phyloP scores from a whole-genome alignment of 2,888 invertebrate species.

The Hydraecia micacea region DNA sequence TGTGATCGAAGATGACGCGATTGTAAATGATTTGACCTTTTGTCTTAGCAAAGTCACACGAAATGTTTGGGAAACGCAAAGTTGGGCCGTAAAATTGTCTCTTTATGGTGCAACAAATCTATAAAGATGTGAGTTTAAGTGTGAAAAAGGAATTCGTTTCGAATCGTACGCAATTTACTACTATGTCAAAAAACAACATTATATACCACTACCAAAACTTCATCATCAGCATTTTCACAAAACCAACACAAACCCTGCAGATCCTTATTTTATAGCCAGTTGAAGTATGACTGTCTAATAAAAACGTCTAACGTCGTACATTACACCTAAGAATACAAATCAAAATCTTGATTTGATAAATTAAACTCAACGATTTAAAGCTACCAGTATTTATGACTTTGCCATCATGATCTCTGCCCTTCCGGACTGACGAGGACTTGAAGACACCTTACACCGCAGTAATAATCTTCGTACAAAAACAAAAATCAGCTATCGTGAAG shows the following conservation, averaged over 20 bases:
- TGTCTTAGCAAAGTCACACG: constrained; percentile 42
- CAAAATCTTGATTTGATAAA: constrained; percentile 56
- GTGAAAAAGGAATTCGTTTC: background rate
- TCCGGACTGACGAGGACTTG: constrained; percentile 21
- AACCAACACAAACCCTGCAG: background rate
- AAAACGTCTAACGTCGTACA: constrained; percentile 34
- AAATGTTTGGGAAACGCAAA: constrained; percentile 30
- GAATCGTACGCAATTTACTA: background rate
- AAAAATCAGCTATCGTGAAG: constrained; percentile 45
- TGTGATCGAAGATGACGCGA: constrained; percentile 74
- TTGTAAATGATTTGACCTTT: constrained; percentile 68
- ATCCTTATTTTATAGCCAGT: constrained; percentile 17
- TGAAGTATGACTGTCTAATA: constrained; percentile 33
- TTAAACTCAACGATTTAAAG: constrained; percentile 46
- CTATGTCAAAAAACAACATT: background rate
- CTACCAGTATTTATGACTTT: constrained; percentile 55
- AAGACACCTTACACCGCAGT: constrained; percentile 47
- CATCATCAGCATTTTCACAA: background rate
- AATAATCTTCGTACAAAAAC: constrained; percentile 52
- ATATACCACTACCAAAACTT: background rate
- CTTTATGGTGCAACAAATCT: constrained; percentile 11
- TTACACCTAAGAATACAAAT: constrained; percentile 47
- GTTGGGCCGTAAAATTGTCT: constrained; percentile 18
- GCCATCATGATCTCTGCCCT: constrained; percentile 54
- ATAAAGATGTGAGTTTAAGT: constrained; percentile 3